Evolutionary conservation across 1,140 invertebrate species (phyloP).

Genomic region (Leptoteleia sp.): DNA sequence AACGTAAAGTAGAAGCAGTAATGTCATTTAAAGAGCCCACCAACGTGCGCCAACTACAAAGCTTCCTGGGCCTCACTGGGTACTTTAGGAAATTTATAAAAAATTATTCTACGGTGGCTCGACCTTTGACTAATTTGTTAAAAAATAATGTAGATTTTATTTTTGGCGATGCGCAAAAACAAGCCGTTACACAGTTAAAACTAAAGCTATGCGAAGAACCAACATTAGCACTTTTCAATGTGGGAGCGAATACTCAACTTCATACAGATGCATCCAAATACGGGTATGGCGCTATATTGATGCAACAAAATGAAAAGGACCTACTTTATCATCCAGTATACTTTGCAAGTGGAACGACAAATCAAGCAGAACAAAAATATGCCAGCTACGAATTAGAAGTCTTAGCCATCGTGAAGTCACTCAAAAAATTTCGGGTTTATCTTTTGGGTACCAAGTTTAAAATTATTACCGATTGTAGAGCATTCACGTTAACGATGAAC

Average conservation of each 20-base stretch:
- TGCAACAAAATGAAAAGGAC: background rate
- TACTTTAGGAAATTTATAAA: background rate
- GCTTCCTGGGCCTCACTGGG: background rate
- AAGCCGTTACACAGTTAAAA: background rate
- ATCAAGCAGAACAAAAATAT: background rate
- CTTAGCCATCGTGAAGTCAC: background rate
- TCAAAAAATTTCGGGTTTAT: background rate
- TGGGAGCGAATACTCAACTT: background rate
- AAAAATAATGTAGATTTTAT: background rate
- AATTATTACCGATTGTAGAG: background rate
- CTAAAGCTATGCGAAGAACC: background rate
- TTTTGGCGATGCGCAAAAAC: background rate
- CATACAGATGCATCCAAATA: background rate
- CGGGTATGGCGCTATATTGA: background rate
- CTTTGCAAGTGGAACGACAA: background rate
- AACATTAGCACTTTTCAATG: background rate
- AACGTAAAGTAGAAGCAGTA: background rate
- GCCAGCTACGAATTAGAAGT: background rate
- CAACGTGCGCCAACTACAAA: background rate
- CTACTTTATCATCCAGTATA: background rate
- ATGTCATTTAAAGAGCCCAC: background rate
- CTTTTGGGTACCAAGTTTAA: background rate
- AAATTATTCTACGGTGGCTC: background rate
- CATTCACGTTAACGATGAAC: background rate
- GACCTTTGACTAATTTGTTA: background rate